phyloP scores from a whole-genome alignment of 2,888 invertebrate species.

The Metallyticus violacea region DNA sequence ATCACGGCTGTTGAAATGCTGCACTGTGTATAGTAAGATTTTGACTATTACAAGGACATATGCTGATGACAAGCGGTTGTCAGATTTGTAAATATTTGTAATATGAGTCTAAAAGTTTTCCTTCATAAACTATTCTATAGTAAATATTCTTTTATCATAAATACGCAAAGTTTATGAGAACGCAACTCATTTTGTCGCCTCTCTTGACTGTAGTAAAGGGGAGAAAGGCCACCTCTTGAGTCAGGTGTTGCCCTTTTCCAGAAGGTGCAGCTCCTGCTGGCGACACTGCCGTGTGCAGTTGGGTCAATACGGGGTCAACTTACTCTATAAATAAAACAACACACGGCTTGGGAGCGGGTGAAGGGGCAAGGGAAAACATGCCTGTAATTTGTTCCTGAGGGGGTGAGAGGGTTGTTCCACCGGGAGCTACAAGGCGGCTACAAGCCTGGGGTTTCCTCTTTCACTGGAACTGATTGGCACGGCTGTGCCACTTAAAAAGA shows the following conservation, averaged over 20 bases:
- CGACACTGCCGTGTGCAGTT: background rate
- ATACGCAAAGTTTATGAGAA: too few relatives aligned
- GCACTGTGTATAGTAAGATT: too few relatives aligned
- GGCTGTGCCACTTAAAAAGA: background rate
- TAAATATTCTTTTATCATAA: too few relatives aligned
- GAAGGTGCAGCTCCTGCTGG: background rate
- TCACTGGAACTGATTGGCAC: background rate
- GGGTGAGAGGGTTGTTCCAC: background rate
- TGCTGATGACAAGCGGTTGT: too few relatives aligned
- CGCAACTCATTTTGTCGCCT: background rate
- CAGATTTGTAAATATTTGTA: too few relatives aligned
- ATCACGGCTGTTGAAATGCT: too few relatives aligned
- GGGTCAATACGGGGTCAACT: slow-evolving; percentile 17
- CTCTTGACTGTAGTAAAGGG: background rate
- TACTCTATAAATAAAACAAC: slow-evolving; percentile 11
- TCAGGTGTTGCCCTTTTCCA: background rate
- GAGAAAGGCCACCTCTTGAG: background rate
- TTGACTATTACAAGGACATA: too few relatives aligned
- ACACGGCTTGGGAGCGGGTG: background rate
- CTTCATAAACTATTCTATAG: too few relatives aligned
- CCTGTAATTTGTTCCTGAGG: background rate
- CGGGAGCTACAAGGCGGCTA: too few relatives aligned
- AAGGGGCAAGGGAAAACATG: slow-evolving; percentile 1
- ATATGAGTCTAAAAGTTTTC: too few relatives aligned
- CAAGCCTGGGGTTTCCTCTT: background rate